Base-by-base conservation (phyloP, 2,113 vertebrate species). In the Amblyornis subalaris region DNA sequence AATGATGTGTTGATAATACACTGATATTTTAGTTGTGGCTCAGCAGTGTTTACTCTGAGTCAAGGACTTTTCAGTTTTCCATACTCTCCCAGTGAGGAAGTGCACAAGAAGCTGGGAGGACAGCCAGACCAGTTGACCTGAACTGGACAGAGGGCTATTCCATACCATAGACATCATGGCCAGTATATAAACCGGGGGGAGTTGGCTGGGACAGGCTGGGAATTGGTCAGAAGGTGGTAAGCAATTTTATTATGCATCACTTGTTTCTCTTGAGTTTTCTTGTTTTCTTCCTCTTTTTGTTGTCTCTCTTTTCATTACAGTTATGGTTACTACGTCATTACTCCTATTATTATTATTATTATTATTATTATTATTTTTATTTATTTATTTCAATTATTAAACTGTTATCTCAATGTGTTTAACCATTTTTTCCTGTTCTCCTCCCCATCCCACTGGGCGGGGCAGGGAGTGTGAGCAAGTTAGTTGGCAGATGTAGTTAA, bases 111-210 rank as follows among this genome's bases (percentile, higher is more conserved):
- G 15, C 13, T 42, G 5, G 31, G 14, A 67, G 3, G 8, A 48
- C 12, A 61, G 6, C 40, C 25, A 40, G 26, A 31, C 8, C 19
- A 61, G 26, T 31, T 74, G 54, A 29, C 11, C 26, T 36, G 13
- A 48, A n/a, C 23, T 25, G 36, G 42, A n/a, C 19, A 67, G 67
- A 80, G 71, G 22, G 35, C 33, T 62, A 69, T 67, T 75, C 31
- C 25, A 15, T 13, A 26, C 4, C 25, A 48, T 0, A 54, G 25
- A 5, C 3, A 5, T 7, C n/a, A 78, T 42, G n/a, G 29, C 14
- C 22, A 31, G 45, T 31, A 47, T 47, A 26, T 35, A 54, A 47
- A 22, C 7, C 7, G 24, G 12, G 14, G 7, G 5, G 2, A 40
- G 9, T 11, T 35, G 47, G 5, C 17, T 54, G n/a, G 21, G 11